Base-by-base conservation (phyloP, 2,797 vertebrate genomes). In the Melanotaenia trifasciata region DNA sequence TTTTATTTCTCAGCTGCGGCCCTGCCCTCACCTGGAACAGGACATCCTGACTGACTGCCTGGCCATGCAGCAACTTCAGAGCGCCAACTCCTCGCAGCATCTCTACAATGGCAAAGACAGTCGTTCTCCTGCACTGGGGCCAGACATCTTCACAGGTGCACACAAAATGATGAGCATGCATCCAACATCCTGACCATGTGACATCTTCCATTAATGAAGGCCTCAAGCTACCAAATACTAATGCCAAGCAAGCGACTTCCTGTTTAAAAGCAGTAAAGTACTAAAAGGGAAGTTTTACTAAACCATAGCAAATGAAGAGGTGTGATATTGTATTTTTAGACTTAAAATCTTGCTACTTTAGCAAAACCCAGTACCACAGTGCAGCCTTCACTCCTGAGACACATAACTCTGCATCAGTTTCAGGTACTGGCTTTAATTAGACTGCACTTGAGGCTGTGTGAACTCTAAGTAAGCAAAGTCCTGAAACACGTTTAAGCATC, bases 61-160 rank as follows among this genome's bases (percentile, higher is more conserved):
- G 91, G 95, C 96, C 65, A 92, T 98, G 81, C 96, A 97, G 84
- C 96, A 98, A 53, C 95, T 97, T 58, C 97, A 96, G 59, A 91
- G 92, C 87, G 80, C 93, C 13, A 47, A 94, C 84, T 91, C 96
- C 80, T 84, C 93, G 0, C 96, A 96, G 74, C 96, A 97, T 74
- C 88, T 94, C 76, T 91, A 95, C 82, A 96, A 96, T 20, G 94
- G 96, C 74, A 98, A 97, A 85, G 95, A 96, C 28, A 87, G 94
- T 1, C 93, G 93, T 68, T 89, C 95, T 80, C 85, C 93, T 8
- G 93, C 87, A n/a, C 81, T 96, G 76, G 93, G 93, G 72, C 96
- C 95, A 84, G 97, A 98, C 90, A 94, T 98, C 78, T 97, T 96
- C 88, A 94, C 96, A 96, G 97, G 97, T 97, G 91, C 57, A 76